Evolutionary conservation across 2,113 vertebrate species (phyloP).

Genomic region (Isichthys henryi): DNA sequence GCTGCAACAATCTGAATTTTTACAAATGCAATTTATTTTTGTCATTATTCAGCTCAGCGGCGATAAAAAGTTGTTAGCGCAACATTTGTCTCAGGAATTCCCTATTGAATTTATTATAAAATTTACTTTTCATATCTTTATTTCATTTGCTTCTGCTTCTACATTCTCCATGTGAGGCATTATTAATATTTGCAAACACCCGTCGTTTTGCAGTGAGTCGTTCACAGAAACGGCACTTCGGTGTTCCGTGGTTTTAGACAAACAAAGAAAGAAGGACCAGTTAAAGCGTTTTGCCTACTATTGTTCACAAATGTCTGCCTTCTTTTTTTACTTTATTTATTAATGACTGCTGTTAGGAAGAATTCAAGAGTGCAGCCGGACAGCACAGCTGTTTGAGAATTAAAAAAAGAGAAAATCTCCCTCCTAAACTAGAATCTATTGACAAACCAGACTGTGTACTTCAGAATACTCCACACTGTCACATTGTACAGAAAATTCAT

Average conservation of each 20-base stretch:
- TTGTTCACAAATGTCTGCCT: neutral
- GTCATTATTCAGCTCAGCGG: neutral
- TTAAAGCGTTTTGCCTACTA: neutral
- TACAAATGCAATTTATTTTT: neutral
- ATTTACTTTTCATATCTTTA: neutral
- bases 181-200: neutral
- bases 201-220: neutral
- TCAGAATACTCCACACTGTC: neutral
- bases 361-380: neutral
- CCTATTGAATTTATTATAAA: neutral
- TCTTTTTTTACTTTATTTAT: conserved; percentile 4
- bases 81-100: neutral
- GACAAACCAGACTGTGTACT: neutral
- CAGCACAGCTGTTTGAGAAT: neutral
- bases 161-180: neutral
- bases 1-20: neutral
- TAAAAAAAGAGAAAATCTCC: neutral
- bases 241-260: neutral
- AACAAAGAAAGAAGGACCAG: neutral
- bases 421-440: neutral
- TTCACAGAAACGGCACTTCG: neutral
- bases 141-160: neutral
- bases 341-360: conserved; percentile 1
- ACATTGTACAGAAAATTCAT: neutral
- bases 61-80: neutral